These are phyloP conservation scores for Sardina pilchardus DNA, from an alignment of 2,113 vertebrate species.

Conservation along the genomic window DNA sequence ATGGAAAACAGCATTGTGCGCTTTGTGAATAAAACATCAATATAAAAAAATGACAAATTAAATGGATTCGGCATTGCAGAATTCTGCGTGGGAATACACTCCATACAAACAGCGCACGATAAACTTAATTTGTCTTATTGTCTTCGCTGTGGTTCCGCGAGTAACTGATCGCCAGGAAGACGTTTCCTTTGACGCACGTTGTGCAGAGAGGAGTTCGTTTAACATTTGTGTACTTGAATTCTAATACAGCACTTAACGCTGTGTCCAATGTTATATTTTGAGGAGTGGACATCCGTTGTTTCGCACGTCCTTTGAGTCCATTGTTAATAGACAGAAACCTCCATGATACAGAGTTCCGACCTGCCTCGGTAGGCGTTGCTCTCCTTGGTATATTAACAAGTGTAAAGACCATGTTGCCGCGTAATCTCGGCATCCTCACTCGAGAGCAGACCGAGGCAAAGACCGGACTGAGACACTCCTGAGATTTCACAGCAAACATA, in stretches of 20 bases:
- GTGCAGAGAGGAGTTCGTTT: neutral
- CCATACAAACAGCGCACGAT: neutral
- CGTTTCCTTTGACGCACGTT: constrained; percentile 1
- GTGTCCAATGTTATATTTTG: neutral
- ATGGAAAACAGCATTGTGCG: neutral
- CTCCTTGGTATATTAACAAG: constrained; percentile 53
- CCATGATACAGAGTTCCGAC: constrained; percentile 38
- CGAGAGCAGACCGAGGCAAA: constrained; percentile 29
- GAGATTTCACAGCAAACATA: neutral
- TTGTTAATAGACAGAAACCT: constrained; percentile 47
- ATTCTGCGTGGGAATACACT: neutral
- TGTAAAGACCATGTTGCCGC: constrained; percentile 26
- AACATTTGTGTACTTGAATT: neutral
- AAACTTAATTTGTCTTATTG: neutral
- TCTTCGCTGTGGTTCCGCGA: neutral
- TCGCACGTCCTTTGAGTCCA: constrained; percentile 48
- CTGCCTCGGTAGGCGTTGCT: constrained; percentile 51
- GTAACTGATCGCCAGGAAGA: constrained; percentile 10
- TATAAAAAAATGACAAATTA: too few species aligned
- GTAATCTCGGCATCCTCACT: constrained; percentile 13
- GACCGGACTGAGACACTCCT: neutral
- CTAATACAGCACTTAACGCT: neutral
- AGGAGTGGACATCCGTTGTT: constrained; percentile 52
- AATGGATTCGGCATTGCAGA: too few species aligned
- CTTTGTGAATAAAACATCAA: neutral